Evolutionary conservation across 2,797 vertebrate species (phyloP).

Genomic region (Lacerta agilis): DNA sequence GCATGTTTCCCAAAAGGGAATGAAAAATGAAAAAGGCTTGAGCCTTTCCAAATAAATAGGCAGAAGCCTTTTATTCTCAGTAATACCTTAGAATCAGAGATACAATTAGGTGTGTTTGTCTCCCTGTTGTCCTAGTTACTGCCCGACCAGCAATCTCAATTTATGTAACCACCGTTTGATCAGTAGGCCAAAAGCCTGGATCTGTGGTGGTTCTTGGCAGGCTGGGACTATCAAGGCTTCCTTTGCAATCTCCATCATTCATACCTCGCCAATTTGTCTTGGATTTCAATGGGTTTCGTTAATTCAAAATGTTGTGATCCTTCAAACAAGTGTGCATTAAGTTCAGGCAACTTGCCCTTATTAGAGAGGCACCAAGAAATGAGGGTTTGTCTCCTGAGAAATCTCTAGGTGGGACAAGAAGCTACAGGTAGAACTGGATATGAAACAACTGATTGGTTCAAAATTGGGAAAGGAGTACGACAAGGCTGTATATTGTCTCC

Average conservation of each 20-base stretch:
- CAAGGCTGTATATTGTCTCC: too few relatives aligned
- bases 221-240: constrained; percentile 29
- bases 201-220: constrained; percentile 38
- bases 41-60: constrained; percentile 36
- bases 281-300: neutral
- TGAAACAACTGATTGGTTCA: too few relatives aligned
- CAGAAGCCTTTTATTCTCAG: constrained; percentile 41
- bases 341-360: neutral
- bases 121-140: constrained; percentile 26
- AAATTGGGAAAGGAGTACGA: too few relatives aligned
- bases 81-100: constrained; percentile 6
- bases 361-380: neutral
- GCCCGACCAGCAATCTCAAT: constrained; percentile 48
- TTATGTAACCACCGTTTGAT: constrained; percentile 70
- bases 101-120: constrained; percentile 51
- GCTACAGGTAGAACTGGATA: too few relatives aligned
- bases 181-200: constrained; percentile 58
- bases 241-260: constrained; percentile 33
- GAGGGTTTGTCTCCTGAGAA: too few relatives aligned
- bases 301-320: neutral
- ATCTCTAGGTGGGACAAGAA: too few relatives aligned
- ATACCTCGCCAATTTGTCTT: constrained; percentile 6
- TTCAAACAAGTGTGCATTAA: neutral
- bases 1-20: constrained; percentile 43
- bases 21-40: constrained; percentile 39